These are phyloP conservation scores for Idaea straminata DNA, from an alignment of 2,888 invertebrate genomes.

Conservation along the genomic window DNA sequence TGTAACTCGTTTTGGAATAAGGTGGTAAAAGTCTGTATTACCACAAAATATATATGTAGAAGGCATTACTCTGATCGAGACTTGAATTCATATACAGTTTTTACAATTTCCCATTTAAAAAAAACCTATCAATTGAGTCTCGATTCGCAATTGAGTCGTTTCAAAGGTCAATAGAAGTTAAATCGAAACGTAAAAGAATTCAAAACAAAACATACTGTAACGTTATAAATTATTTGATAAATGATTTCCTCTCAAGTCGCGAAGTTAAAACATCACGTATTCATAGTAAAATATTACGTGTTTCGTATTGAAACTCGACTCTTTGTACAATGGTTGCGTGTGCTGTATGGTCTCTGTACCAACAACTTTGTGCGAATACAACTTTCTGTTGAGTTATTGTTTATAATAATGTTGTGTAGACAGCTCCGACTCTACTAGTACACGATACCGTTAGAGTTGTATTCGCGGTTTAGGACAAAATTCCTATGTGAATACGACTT, in stretches of 20 bases:
- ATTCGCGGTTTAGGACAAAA: conserved; percentile 31
- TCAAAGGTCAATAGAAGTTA: background rate
- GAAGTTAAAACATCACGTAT: conserved; percentile 50
- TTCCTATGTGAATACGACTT: background rate
- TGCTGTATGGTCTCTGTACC: background rate
- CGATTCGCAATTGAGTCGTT: too few species aligned
- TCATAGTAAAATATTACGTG: conserved; percentile 46
- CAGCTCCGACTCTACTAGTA: conserved; percentile 4
- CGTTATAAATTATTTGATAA: conserved; percentile 16
- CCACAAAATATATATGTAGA: too few species aligned
- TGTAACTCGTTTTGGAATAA: too few species aligned
- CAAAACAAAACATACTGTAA: conserved; percentile 1
- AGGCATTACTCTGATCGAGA: background rate
- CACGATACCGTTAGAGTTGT: conserved; percentile 33
- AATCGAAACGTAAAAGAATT: background rate
- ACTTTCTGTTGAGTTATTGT: conserved; percentile 3
- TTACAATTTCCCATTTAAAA: background rate
- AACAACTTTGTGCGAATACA: background rate
- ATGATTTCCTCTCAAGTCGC: conserved; percentile 19
- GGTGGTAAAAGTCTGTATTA: background rate
- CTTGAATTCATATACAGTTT: background rate
- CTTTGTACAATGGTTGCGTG: conserved; percentile 37
- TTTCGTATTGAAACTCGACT: conserved; percentile 44
- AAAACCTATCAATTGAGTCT: background rate
- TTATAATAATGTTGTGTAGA: conserved; percentile 8